Percentiles rank a stretch among this genome's conserved stretches.
Evolutionary conservation across 2,113 vertebrate genomes (phyloP).

Genomic region (Terrapene triunguis): DNA sequence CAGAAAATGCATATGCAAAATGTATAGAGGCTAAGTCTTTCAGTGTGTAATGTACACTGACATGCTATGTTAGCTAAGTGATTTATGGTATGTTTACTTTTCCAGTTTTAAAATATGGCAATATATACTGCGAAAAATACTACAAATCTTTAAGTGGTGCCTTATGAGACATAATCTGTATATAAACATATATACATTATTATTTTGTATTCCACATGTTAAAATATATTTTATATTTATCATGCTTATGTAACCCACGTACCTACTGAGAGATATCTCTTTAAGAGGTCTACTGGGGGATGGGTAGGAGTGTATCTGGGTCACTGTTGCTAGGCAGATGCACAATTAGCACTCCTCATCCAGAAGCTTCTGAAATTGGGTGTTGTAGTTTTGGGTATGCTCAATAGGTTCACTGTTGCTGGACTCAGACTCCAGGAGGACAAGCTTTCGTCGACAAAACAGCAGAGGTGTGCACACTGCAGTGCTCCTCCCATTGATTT

Average conservation of each 20-base stretch:
- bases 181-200: not conserved
- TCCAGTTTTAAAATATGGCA: not conserved
- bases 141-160: not conserved
- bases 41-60: not conserved
- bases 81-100: not conserved
- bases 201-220: not conserved
- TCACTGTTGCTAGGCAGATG: no score
- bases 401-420: no score
- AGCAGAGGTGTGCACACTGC: no score
- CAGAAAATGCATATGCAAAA: not conserved
- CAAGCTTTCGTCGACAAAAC: no score
- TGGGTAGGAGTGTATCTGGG: no score
- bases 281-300: no score
- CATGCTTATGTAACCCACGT: not conserved
- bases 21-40: not conserved
- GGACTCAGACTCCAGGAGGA: no score
- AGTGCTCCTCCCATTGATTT: no score
- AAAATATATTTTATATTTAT: not conserved
- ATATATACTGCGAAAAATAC: not conserved
- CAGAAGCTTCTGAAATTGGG: no score
- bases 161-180: not conserved
- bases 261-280: no score
- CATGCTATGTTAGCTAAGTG: constrained; percentile 2
- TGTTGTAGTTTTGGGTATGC: no score
- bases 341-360: no score